Conservation (phyloP, 2,888 invertebrate genomes). For the Diaphora mendica region DNA sequence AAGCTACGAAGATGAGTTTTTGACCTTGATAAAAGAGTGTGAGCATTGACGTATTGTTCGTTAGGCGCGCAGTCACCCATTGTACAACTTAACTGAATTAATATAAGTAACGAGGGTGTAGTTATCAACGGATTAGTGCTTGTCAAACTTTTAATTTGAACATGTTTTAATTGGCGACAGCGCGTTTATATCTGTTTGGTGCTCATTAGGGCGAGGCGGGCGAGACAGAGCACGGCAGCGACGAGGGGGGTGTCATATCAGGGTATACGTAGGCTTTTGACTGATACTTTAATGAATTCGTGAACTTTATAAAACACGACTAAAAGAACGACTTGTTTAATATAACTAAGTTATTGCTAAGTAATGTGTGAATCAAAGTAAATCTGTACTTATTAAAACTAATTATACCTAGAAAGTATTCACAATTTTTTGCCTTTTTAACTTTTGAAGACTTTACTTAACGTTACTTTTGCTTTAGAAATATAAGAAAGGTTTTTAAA, state of each 20-base stretch:
- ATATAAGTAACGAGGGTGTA: constrained; percentile 17
- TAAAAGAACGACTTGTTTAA: not conserved
- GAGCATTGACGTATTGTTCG: not conserved
- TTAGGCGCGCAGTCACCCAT: not conserved
- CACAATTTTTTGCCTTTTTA: not conserved
- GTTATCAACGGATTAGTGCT: constrained; percentile 7
- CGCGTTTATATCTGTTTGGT: constrained; percentile 19
- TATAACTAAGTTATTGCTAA: not conserved
- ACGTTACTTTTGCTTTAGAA: not conserved
- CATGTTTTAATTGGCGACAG: constrained; percentile 24
- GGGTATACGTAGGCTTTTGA: constrained; percentile 8
- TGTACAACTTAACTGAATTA: constrained; percentile 3
- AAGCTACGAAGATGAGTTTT: not conserved
- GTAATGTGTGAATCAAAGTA: not conserved
- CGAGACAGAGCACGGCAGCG: constrained; percentile 7
- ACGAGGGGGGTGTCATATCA: not conserved
- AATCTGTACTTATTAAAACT: not conserved
- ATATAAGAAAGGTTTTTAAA: not conserved
- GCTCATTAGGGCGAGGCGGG: constrained; percentile 29
- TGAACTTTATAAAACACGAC: not conserved
- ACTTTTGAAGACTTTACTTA: not conserved
- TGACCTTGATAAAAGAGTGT: not conserved
- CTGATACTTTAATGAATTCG: not conserved
- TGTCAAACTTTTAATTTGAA: constrained; percentile 32
- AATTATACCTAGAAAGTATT: not conserved